Evolutionary conservation across 2,888 invertebrate genomes (phyloP), one percentile per base, ranked within the genome.

Genomic region (Lissocephala sabroskyi): DNA sequence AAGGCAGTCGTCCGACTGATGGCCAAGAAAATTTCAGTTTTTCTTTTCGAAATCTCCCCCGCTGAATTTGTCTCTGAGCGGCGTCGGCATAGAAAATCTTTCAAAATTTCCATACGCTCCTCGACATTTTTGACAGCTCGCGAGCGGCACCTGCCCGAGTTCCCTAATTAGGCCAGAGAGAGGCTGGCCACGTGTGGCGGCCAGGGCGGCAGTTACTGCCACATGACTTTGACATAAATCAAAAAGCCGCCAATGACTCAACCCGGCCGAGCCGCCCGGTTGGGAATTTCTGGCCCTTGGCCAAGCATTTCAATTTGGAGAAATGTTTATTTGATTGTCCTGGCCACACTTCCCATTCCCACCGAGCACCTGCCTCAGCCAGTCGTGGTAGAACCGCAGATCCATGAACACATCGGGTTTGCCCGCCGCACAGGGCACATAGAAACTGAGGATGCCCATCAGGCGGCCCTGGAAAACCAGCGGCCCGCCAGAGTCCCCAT

Each of bases 401-500:
- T 71, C 66, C 30, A 82, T 83, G 47, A 82, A 82, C 19, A 79
- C 71, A 58, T 84, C 84, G 0, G 84, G 84, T 19, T 65, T 79
- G 16, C 82, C 82, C 37, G 54, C 51, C 7, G 82, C 83, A 60
- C 83, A 84, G 13, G 84, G 84, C 14, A 76, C 56, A n/a, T 82
- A 67, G 60, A 79, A 84, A 58, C 81, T 83, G 0, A 82, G 79
- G 6, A 83, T 45, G 2, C 79, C 83, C 2, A 79, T 73, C 10
- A 83, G 26, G n/a, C 56, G 65, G 2, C 70, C 76, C 7, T 79
- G 51, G 39, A 68, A 56, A 1, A 79, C 79, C 26, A 84, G 48
- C 0, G 84, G 83, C 5, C 82, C 82, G 2, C 84, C 83, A n/a
- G 75, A 79, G 32, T 81, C 82, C 5, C 82, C 82, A 40, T 82